phyloP scores from a whole-genome alignment of 2,888 invertebrate genomes.

The Trypoxylon attenuatum region DNA sequence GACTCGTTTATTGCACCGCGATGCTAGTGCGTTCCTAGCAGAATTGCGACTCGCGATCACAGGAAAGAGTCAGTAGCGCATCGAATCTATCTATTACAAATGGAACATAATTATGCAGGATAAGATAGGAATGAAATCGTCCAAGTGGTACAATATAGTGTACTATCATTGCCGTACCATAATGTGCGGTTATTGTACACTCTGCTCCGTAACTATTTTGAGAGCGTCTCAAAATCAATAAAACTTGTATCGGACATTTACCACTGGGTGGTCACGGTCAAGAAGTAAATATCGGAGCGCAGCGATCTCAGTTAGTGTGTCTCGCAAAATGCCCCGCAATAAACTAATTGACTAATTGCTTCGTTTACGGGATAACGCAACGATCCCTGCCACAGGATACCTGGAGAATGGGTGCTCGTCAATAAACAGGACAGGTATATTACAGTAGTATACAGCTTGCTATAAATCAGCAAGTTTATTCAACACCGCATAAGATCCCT shows the following conservation, averaged over 20 bases:
- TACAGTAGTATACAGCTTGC: neutral
- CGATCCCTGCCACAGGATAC: neutral
- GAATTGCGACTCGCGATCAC: constrained; percentile 10
- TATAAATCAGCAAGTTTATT: neutral
- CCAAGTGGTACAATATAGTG: constrained; percentile 9
- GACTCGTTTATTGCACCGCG: too few relatives aligned
- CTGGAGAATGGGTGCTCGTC: neutral
- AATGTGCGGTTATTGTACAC: constrained; percentile 28
- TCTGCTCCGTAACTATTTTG: constrained; percentile 30
- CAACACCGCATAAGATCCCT: neutral
- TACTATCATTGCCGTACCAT: constrained; percentile 28
- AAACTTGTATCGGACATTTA: constrained; percentile 14
- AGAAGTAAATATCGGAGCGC: neutral
- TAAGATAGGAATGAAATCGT: constrained; percentile 28
- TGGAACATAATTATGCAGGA: constrained; percentile 27
- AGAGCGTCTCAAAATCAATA: constrained; percentile 21
- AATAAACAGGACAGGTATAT: neutral
- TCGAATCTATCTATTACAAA: constrained; percentile 18
- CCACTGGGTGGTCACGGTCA: constrained; percentile 6
- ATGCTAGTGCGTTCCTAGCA: too few relatives aligned
- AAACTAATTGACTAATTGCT: neutral
- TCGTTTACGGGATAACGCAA: neutral
- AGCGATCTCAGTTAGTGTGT: neutral
- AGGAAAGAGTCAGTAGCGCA: constrained; percentile 25
- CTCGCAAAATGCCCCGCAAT: neutral